phyloP scores from a whole-genome alignment of 2,113 vertebrate species.

The Rana temporaria region DNA sequence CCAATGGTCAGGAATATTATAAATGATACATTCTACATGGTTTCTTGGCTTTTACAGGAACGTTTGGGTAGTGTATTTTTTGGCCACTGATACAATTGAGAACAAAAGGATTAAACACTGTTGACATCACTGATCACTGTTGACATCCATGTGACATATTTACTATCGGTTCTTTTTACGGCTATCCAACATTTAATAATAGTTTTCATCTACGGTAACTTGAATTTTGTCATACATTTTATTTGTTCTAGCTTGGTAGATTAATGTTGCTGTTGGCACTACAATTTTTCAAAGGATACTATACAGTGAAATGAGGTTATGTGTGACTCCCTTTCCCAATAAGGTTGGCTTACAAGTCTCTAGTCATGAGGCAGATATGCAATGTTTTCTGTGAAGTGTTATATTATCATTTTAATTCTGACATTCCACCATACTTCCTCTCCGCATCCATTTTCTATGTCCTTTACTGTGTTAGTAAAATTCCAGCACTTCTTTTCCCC shows the following conservation, averaged over 20 bases:
- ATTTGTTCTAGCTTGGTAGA: background rate
- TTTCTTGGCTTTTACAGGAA: too few species aligned
- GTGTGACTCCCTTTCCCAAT: conserved; percentile 8
- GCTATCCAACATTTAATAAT: background rate
- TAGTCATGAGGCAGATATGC: conserved; percentile 10
- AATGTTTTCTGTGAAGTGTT: conserved; percentile 11
- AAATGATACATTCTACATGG: too few species aligned
- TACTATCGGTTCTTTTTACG: background rate
- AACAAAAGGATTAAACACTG: too few species aligned
- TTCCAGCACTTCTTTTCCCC: conserved; percentile 12
- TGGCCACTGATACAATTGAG: too few species aligned
- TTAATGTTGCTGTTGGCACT: background rate
- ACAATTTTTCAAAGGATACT: background rate
- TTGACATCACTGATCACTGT: background rate
- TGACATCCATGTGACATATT: background rate
- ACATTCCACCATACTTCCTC: conserved; percentile 43
- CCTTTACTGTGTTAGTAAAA: conserved; percentile 5
- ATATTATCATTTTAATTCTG: conserved; percentile 1
- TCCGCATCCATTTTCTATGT: background rate
- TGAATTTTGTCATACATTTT: background rate
- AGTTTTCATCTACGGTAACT: background rate
- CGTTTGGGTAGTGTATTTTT: too few species aligned
- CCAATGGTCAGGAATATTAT: too few species aligned
- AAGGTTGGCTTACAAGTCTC: background rate
- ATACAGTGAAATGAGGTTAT: conserved; percentile 7